Conservation (phyloP, 2,113 vertebrate species). For the Puffinus mauretanicus region DNA sequence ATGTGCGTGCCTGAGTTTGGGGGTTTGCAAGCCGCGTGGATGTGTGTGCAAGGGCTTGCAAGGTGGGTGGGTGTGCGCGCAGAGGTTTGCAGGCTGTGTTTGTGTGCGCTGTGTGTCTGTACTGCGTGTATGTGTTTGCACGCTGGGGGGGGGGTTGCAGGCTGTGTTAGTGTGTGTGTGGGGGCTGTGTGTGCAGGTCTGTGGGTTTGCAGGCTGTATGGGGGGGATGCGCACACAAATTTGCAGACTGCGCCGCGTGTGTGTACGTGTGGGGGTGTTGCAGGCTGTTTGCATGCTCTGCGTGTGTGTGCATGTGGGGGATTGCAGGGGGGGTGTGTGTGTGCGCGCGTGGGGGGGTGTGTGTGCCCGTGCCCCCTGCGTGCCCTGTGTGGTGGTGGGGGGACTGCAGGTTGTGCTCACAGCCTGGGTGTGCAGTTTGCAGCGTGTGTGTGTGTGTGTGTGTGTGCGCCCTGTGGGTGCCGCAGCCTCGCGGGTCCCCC, state of each 20-base stretch:
- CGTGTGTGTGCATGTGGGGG: background rate
- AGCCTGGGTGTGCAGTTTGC: background rate
- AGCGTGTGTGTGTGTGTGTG: no score
- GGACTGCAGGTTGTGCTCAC: background rate
- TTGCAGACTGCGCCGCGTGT: background rate
- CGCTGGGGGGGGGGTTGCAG: background rate
- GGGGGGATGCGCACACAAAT: background rate
- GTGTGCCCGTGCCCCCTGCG: background rate
- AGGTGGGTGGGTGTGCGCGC: background rate
- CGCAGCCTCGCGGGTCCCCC: background rate
- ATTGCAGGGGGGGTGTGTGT: background rate
- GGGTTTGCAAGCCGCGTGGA: background rate
- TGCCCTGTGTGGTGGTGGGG: background rate
- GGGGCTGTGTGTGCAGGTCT: background rate
- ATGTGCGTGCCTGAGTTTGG: background rate
- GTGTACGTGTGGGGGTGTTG: conserved; percentile 30
- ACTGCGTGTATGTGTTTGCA: background rate
- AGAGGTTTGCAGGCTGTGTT: background rate
- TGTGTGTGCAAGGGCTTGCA: background rate
- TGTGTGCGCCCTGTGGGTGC: background rate
- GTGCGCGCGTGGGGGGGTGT: no score
- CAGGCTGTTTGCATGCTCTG: background rate
- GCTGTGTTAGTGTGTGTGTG: background rate
- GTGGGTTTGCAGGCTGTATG: background rate
- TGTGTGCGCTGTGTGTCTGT: background rate